A percentile compares a stretch with the other conserved stretches of the same genome.
phyloP scores from a whole-genome alignment of 2,113 vertebrate species.

The Coturnix japonica region DNA sequence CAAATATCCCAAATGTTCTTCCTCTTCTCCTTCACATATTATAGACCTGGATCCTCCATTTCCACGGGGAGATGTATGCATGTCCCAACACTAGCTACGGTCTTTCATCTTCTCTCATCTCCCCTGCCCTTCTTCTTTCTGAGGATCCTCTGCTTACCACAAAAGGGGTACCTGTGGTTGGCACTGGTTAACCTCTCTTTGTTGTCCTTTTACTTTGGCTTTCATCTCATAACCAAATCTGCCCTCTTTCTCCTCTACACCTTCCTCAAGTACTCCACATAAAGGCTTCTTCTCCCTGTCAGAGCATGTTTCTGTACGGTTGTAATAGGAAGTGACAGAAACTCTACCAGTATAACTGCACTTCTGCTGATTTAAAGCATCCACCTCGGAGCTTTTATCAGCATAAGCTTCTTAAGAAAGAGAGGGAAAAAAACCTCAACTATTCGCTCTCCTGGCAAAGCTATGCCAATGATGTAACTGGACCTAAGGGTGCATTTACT shows the following conservation, averaged over 20 bases:
- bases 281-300: not conserved
- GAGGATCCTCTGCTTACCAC: accelerated
- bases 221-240: not conserved
- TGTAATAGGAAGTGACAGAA: not conserved
- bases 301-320: not conserved
- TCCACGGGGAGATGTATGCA: not conserved
- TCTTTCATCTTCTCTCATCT: not conserved
- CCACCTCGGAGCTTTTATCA: not conserved
- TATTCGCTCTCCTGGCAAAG: not conserved
- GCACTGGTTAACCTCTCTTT: not conserved
- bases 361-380: constrained; percentile 24
- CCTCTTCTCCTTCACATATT: not conserved
- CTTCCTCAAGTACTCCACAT: not conserved
- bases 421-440: not conserved
- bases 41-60: not conserved
- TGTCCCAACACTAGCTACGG: not conserved
- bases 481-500: constrained; percentile 21
- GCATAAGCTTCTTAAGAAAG: constrained; percentile 32
- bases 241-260: not conserved
- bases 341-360: not conserved
- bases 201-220: not conserved
- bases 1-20: not conserved
- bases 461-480: not conserved
- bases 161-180: not conserved
- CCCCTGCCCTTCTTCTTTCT: not conserved